phyloP scores from a whole-genome alignment of 2,888 invertebrate species.

The Carterocephalus palaemon region DNA sequence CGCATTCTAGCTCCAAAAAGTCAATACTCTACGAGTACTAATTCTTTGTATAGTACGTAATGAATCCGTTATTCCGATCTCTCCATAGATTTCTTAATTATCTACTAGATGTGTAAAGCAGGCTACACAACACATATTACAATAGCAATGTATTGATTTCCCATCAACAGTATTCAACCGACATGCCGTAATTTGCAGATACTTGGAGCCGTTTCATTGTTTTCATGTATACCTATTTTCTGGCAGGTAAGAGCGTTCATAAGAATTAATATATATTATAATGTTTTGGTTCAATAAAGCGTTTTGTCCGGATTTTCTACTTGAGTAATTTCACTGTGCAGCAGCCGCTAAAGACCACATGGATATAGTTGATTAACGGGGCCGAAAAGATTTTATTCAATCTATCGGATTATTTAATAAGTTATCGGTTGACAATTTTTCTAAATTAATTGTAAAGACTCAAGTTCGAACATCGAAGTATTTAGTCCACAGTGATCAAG shows the following conservation, averaged over 20 bases:
- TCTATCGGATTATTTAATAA: conserved; percentile 53
- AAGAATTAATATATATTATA: conserved; percentile 39
- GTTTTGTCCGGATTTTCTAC: conserved; percentile 70
- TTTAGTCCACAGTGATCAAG: conserved; percentile 75
- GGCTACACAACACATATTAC: conserved; percentile 76
- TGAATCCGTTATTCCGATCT: conserved; percentile 74
- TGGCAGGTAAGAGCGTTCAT: conserved; percentile 49
- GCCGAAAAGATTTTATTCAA: conserved; percentile 52
- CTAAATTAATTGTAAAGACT: conserved; percentile 72
- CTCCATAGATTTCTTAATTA: conserved; percentile 69
- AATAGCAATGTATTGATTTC: conserved; percentile 76
- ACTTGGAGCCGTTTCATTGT: conserved; percentile 71
- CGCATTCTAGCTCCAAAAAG: conserved; percentile 57
- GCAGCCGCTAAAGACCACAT: conserved; percentile 69
- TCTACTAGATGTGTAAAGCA: conserved; percentile 66
- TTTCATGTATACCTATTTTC: conserved; percentile 63
- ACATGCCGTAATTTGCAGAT: conserved; percentile 75
- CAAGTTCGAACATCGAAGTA: conserved; percentile 76
- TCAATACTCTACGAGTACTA: conserved; percentile 48
- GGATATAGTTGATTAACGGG: conserved; percentile 60
- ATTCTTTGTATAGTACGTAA: conserved; percentile 74
- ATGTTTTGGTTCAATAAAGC: conserved; percentile 36
- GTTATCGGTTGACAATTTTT: conserved; percentile 75
- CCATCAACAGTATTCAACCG: conserved; percentile 71
- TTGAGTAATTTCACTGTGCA: conserved; percentile 72